Percentiles rank a stretch among this genome's conserved stretches.
phyloP scores from a whole-genome alignment of 2,113 vertebrate species.

The Desmodus rotundus region DNA sequence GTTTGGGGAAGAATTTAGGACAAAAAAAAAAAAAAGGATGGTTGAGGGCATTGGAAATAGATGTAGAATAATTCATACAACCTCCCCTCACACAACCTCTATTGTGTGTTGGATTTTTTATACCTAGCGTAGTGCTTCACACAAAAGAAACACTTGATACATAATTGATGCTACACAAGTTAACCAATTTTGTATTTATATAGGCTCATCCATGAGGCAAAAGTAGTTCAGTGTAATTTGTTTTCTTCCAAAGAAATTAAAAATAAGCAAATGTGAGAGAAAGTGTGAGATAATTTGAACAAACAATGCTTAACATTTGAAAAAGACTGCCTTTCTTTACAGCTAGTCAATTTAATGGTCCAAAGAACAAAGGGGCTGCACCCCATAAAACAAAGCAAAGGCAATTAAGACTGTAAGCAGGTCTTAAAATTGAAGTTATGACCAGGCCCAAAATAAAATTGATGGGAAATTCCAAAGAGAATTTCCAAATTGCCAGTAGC shows the following conservation, averaged over 20 bases:
- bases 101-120: neutral
- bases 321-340: neutral
- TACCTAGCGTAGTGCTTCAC: neutral
- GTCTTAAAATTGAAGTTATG: neutral
- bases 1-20: neutral
- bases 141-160: neutral
- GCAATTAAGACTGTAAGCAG: neutral
- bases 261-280: neutral
- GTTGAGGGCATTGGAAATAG: neutral
- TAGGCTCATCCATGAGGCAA: neutral
- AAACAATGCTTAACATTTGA: neutral
- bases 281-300: neutral
- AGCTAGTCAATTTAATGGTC: neutral
- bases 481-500: neutral
- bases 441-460: neutral
- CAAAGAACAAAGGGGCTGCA: neutral
- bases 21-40: neutral
- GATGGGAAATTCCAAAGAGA: neutral
- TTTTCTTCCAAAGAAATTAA: conserved; percentile 15
- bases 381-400: neutral
- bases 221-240: neutral
- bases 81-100: neutral
- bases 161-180: neutral
- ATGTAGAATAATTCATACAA: neutral
- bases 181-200: neutral